Evolutionary conservation across 2,113 vertebrate genomes (phyloP), one percentile per base, ranked within the genome.

Genomic region (Falcunculus frontatus): DNA sequence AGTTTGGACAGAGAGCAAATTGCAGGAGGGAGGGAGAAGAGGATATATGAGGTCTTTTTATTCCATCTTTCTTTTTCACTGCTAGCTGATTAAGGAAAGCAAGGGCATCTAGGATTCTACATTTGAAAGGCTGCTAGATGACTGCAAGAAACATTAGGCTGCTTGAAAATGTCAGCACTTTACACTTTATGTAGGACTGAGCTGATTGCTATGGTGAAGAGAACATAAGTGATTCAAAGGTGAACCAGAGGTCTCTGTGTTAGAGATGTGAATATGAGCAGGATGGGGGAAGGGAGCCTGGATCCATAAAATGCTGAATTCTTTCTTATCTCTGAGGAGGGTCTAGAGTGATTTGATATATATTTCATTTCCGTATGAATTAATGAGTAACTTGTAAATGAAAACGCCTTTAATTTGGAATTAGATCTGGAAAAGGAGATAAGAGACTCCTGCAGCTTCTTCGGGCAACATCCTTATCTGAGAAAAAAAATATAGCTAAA

Each of bases 191-290:
- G 79, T 96, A 91, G 90, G 95, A 94, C 90, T 96, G 95, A 96
- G 92, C 91, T 96, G 96, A 96, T 96, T 97, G 95, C 92, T 88
- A 60, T 27, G 4, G 82, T 94, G 95, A 95, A 95, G 93, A 96
- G 96, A 96, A 95, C 91, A 90, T 93, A 95, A 97, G 95, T 94
- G 95, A 97, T 95, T 96, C 95, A 96, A 95, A 96, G 95, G 96
- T 96, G 95, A 97, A 96, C 55, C 87, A 95, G 93, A 96, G 95
- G 93, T 95, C 96, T 96, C 67, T 0, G 5, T 93, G 84, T 86
- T 91, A 83, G 90, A 96, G 85, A 91, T 47, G 70, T 33, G 92
- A 77, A 77, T 86, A 53, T 11, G 33, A 90, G 82, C 60, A 88
- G 74, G 15, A 52, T 75, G 95, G 84, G 82, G 95, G 95, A 84